Percentiles rank a stretch among this genome's conserved stretches.
Conservation (phyloP, 2,888 invertebrate species). For the Hetaerina titia region DNA sequence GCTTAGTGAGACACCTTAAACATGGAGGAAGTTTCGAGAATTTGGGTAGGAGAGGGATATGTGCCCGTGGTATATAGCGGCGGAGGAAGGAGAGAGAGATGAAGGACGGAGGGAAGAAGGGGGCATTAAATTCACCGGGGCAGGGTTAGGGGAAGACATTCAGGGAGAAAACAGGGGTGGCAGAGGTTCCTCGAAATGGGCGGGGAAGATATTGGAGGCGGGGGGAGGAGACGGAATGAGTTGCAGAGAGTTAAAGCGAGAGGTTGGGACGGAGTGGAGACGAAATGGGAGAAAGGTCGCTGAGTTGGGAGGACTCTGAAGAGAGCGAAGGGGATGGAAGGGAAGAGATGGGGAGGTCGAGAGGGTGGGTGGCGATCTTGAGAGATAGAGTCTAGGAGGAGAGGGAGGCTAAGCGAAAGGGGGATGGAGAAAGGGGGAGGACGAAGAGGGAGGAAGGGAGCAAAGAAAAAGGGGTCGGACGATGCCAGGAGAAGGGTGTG, state of each 20-base stretch:
- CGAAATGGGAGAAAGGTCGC: not conserved
- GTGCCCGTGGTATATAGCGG: not conserved
- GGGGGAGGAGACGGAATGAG: not conserved
- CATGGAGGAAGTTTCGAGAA: slow-evolving; percentile 39
- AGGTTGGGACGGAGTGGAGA: not conserved
- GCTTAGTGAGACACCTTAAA: slow-evolving; percentile 45
- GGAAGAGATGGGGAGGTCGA: not conserved
- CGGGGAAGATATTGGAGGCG: not conserved
- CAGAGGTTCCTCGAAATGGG: not conserved
- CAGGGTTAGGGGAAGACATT: not conserved
- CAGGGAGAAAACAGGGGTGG: not conserved
- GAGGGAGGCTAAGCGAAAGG: not conserved
- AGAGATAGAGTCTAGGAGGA: not conserved
- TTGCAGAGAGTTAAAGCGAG: not conserved
- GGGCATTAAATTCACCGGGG: not conserved
- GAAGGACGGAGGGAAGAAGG: not conserved
- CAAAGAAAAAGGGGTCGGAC: not conserved
- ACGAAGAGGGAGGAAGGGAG: not conserved
- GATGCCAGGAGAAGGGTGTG: not conserved
- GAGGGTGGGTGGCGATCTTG: not conserved
- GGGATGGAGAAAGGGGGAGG: not conserved
- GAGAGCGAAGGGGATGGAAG: not conserved
- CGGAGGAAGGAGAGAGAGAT: not conserved
- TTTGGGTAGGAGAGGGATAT: not conserved
- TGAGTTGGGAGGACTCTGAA: not conserved